A percentile compares a stretch with the other conserved stretches of the same genome.
Conservation (phyloP, 2,797 vertebrate species). For the Enteromius afrohamiltoni region DNA sequence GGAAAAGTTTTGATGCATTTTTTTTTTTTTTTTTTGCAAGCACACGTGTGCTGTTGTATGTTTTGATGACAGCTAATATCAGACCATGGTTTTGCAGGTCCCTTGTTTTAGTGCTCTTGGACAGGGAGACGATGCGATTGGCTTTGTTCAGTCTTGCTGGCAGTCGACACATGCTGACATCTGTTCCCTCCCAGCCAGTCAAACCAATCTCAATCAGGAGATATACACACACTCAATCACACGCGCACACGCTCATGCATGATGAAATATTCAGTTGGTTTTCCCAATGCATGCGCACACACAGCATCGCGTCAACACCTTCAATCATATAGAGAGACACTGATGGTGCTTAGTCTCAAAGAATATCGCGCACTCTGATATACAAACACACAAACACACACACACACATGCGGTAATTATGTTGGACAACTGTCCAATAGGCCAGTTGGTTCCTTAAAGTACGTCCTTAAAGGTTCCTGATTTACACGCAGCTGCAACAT, state of each 20-base stretch:
- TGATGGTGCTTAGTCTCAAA: conserved; percentile 9
- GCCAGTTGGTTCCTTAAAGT: conserved; percentile 67
- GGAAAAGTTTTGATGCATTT: conserved; percentile 27
- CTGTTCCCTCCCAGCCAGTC: conserved; percentile 95
- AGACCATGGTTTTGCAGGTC: conserved; percentile 81
- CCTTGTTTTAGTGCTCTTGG: conserved; percentile 79
- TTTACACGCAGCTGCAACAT: conserved; percentile 40
- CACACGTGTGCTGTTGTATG: conserved; percentile 63
- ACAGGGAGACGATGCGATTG: conserved; percentile 89
- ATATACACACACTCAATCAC: conserved; percentile 69
- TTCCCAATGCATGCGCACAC: conserved; percentile 47
- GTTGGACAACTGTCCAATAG: background rate
- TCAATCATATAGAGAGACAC: conserved; percentile 47
- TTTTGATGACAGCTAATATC: conserved; percentile 79
- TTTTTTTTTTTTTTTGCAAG: conserved; percentile 26
- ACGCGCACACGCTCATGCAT: conserved; percentile 54
- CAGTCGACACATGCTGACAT: conserved; percentile 91
- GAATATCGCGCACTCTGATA: conserved; percentile 36
- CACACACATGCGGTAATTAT: conserved; percentile 43
- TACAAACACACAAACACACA: conserved; percentile 42
- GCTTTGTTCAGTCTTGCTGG: conserved; percentile 93
- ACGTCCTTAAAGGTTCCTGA: conserved; percentile 60
- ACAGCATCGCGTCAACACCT: conserved; percentile 52
- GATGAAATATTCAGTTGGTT: conserved; percentile 43
- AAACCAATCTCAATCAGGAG: conserved; percentile 94